Percentiles rank a stretch among this genome's conserved stretches.
phyloP scores from a whole-genome alignment of 2,797 vertebrate genomes.

The Pogoniulus pusillus region DNA sequence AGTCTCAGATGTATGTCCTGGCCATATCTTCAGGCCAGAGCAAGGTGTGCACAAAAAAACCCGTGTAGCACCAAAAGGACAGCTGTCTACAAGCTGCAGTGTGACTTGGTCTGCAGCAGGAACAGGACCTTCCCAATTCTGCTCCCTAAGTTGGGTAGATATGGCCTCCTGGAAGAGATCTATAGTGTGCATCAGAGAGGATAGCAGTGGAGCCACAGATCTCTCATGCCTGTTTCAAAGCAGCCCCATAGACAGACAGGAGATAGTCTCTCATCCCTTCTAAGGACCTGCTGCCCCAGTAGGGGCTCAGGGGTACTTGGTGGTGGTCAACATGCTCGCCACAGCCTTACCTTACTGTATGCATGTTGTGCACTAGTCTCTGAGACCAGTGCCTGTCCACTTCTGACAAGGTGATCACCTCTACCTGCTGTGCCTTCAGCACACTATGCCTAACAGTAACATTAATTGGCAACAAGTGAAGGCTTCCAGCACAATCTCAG shows the following conservation, averaged over 20 bases:
- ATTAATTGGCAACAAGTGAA: background rate
- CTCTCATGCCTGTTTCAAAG: background rate
- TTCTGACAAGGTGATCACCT: background rate
- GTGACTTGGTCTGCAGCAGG: background rate
- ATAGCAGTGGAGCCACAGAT: rapidly evolving
- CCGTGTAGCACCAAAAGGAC: background rate
- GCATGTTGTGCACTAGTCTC: background rate
- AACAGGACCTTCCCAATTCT: background rate
- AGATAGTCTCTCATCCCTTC: background rate
- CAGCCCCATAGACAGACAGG: background rate
- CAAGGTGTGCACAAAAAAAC: background rate
- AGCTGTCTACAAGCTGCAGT: background rate
- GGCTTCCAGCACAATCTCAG: background rate
- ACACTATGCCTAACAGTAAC: background rate
- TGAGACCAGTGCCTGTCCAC: background rate
- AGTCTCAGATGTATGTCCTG: background rate
- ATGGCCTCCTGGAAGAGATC: background rate
- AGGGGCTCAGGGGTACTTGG: rapidly evolving
- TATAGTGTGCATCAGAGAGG: rapidly evolving
- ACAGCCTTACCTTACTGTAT: background rate
- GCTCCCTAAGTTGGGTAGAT: background rate
- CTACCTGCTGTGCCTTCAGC: background rate
- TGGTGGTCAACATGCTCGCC: background rate
- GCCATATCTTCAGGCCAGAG: background rate
- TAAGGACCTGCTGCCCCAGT: background rate